Base-by-base conservation (phyloP, 1,140 invertebrate species). In the Maconellicoccus hirsutus region DNA sequence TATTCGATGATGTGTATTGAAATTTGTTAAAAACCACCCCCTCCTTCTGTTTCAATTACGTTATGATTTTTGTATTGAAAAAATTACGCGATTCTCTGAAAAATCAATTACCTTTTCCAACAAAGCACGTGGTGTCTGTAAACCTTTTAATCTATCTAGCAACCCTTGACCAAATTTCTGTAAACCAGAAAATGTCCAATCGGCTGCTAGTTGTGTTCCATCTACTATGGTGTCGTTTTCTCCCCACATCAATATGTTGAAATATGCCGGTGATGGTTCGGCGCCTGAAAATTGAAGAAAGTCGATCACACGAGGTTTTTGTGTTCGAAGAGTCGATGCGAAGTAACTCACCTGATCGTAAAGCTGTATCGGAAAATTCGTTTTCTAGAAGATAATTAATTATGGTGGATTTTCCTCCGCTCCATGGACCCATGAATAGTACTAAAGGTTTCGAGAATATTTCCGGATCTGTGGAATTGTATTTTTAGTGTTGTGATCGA, bases 151-250 rank as follows among this genome's bases (percentile, higher is more conserved):
- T 73, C 92, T 86, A 78, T 95, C 93, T 75, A 96, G 86, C 77
- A 97, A 85, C 70, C 90, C 91, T 82, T 96, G 91, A 16, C 94
- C 94, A 79, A 96, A 97, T 80, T 95, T 96, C 79, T 97, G 93
- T 12, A 97, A 82, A 1, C 92, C 92, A 1, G 92, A 90, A 80
- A 96, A 97, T 1, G 91, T 93, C 85, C 90, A 94, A 76, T 96
- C 93, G 23, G 93, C 92, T 16, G 93, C 91, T 71, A 97, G 79
- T 79, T 96, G 92, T 16, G 93, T 96, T 19, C 94, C 94, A 76
- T 94, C 92, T 4, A 96, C 78, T 69, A 92, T 84, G 79, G 93
- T 87, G 27, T 91, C 87, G 72, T 88, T 84, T 70, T 93, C 87
- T 59, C 93, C 94, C 78, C 93, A 86, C 86, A 92, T 93, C 72